A percentile compares a stretch with the other conserved stretches of the same genome.
Conservation (phyloP, 1,140 invertebrate species). For the Nixonia krombeini region DNA sequence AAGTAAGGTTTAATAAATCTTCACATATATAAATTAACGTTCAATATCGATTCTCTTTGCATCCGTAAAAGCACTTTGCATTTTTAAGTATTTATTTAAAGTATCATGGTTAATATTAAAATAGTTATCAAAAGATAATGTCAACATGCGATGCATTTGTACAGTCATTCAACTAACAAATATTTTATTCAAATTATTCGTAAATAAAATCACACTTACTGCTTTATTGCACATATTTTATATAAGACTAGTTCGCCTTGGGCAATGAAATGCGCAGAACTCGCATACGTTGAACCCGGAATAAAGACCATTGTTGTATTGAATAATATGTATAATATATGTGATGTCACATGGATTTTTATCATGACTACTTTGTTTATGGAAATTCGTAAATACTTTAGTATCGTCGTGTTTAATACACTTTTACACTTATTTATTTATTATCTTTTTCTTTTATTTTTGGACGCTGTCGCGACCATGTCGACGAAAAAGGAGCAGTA, state of each 20-base stretch:
- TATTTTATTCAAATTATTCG: neutral
- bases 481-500: too few species aligned
- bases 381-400: constrained; percentile 60
- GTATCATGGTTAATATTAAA: neutral
- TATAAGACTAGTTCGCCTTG: constrained; percentile 81
- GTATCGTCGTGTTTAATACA: constrained; percentile 59
- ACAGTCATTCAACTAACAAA: too few species aligned
- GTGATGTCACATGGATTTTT: constrained; percentile 75
- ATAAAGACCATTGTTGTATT: constrained; percentile 77
- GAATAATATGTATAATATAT: constrained; percentile 77
- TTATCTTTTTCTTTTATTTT: constrained; percentile 72
- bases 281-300: constrained; percentile 82
- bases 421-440: too few species aligned
- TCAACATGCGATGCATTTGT: too few species aligned
- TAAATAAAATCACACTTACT: constrained; percentile 4
- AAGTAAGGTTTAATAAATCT: too few species aligned
- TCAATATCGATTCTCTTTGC: too few species aligned
- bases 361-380: constrained; percentile 54
- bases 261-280: constrained; percentile 83
- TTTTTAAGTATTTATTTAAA: neutral
- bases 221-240: constrained; percentile 76
- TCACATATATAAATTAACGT: too few species aligned
- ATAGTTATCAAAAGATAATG: neutral
- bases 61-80: neutral
- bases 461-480: too few species aligned